Evolutionary conservation across 2,113 vertebrate genomes (phyloP).

Genomic region (Melanocharis versteri): DNA sequence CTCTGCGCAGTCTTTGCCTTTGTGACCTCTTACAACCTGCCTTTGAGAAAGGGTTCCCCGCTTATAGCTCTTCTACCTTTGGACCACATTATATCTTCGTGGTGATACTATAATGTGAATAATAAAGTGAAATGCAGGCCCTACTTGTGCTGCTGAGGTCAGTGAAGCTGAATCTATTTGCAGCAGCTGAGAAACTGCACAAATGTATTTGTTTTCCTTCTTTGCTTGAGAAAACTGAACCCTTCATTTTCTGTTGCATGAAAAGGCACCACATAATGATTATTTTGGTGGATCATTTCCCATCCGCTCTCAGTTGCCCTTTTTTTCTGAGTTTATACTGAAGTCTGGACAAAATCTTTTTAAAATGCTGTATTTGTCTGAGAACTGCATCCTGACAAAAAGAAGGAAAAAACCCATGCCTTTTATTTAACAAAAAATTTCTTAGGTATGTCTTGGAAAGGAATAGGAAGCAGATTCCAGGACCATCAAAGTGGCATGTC

Average conservation of each 20-base stretch:
- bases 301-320: background rate
- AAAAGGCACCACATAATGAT: constrained; percentile 36
- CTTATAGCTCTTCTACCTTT: background rate
- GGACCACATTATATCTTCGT: background rate
- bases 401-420: accelerated
- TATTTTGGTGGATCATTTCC: constrained; percentile 43
- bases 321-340: constrained; percentile 15
- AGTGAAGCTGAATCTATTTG: constrained; percentile 25
- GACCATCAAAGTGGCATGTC: background rate
- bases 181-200: background rate
- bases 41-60: background rate
- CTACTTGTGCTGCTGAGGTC: background rate
- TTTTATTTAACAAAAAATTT: constrained; percentile 8
- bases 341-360: constrained; percentile 23
- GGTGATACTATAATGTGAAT: background rate
- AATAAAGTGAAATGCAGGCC: background rate
- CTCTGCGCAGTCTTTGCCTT: background rate
- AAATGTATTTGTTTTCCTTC: constrained; percentile 22
- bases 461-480: background rate
- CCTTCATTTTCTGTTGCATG: constrained; percentile 24
- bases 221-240: constrained; percentile 6
- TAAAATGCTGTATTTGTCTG: constrained; percentile 29
- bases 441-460: background rate
- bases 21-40: background rate
- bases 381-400: constrained; percentile 1